These are phyloP conservation scores for Sprattus sprattus DNA, from an alignment of 2,113 vertebrate species.

Conservation along the genomic window DNA sequence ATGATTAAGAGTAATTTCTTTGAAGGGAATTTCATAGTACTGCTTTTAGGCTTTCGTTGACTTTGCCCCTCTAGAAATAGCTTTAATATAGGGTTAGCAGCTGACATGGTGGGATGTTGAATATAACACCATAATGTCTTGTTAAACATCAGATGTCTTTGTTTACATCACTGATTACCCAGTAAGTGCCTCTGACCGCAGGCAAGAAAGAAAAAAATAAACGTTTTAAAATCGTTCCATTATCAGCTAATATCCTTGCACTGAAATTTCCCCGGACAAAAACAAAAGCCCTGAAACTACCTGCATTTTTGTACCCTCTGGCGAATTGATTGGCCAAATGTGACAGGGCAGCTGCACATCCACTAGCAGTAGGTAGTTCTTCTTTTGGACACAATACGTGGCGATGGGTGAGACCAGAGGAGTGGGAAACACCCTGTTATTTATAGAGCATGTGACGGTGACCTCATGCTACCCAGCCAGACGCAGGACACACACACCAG, in stretches of 20 bases:
- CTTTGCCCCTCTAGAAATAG: not conserved
- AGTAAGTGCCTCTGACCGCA: not conserved
- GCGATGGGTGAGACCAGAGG: constrained; percentile 42
- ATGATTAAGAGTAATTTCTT: constrained; percentile 55
- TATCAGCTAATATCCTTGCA: not conserved
- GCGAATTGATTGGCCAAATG: not conserved
- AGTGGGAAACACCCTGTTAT: constrained; percentile 50
- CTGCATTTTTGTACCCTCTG: not conserved
- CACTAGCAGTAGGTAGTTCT: constrained; percentile 35
- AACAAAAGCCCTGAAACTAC: not conserved
- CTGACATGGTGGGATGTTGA: constrained; percentile 26
- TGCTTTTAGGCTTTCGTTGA: not conserved
- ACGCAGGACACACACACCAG: constrained; percentile 21
- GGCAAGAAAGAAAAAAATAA: not conserved
- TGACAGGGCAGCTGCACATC: constrained; percentile 17
- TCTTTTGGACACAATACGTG: constrained; percentile 43
- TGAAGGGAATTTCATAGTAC: constrained; percentile 33
- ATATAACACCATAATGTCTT: constrained; percentile 29
- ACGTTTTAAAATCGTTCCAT: not conserved
- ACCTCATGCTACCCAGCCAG: constrained; percentile 45
- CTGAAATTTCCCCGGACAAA: not conserved
- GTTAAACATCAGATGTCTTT: constrained; percentile 32
- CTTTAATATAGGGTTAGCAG: constrained; percentile 31
- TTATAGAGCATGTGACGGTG: constrained; percentile 48
- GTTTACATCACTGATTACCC: constrained; percentile 25